Base-by-base conservation (phyloP, 1,140 invertebrate species). In the Drosophila sulfurigaster region DNA sequence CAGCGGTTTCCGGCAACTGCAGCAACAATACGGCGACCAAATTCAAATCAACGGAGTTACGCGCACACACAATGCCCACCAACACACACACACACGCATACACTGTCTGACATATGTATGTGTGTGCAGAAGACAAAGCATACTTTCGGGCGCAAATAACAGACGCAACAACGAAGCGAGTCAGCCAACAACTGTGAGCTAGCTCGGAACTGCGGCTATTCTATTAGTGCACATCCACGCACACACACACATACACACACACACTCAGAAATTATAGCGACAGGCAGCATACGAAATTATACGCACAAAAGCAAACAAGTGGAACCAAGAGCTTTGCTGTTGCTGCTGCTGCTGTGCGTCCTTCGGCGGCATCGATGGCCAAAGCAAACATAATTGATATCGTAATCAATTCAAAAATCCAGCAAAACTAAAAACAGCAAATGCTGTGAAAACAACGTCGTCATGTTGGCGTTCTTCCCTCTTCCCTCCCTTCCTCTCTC, bases 321-420 rank as follows among this genome's bases (percentile, higher is more conserved):
- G 72, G 48, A 52, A 32, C 62, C 75, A 70, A 41, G 32, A 43
- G 57, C 57, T 43, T 32, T 51, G 32, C 20, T 20, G 20, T 3
- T 20, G 20, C 0, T 20, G 20, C 20, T 25, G 20, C 20, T 25
- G 20, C 20, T 25, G 20, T 25, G 57, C n/a, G 49, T 52, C 16
- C 48, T 30, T 25, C 20, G 16, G 35, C 35, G 13, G 59, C 74
- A 59, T 81, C 81, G 58, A 74, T 89, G 85, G 70, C 83, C 85
- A 60, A 85, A 89, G 85, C 85, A 89, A 89, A 89, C 85, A 89
- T 89, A 89, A 89, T 89, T 89, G 85, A 89, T 89, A 89, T 89
- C 81, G 85, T 89, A 89, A 89, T 89, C 85, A 89, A 89, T 89
- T 89, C 86, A 89, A 89, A 89, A 89, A 89, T 89, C 81, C 88